phyloP scores from a whole-genome alignment of 2,113 vertebrate genomes.

The Pyxicephalus adspersus region DNA sequence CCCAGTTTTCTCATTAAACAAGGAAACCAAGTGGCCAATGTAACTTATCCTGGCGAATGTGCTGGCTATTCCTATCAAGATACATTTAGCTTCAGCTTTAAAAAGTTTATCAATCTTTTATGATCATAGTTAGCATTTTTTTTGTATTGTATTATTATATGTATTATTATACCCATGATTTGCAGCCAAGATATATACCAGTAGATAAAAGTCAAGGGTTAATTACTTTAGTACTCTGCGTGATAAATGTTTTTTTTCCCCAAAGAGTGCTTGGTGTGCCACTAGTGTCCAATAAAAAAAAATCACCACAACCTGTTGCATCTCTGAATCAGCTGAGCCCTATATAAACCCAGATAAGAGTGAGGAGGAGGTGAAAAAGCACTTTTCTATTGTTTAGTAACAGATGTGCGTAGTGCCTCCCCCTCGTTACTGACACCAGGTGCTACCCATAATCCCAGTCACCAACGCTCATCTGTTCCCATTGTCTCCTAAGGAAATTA shows the following conservation, averaged over 20 bases:
- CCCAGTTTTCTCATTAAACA: no score
- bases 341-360: neutral
- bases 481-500: constrained; percentile 79
- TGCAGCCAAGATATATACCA: no score
- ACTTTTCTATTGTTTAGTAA: constrained; percentile 70
- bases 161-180: no score
- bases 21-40: no score
- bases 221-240: constrained; percentile 4
- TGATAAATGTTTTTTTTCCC: neutral
- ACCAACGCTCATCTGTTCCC: constrained; percentile 75
- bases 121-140: no score
- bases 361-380: constrained; percentile 48
- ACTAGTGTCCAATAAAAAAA: neutral
- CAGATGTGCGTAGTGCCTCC: constrained; percentile 87
- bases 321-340: neutral
- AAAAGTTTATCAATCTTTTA: no score
- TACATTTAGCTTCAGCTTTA: no score
- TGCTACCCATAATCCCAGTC: constrained; percentile 84
- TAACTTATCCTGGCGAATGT: no score
- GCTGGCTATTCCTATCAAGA: no score
- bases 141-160: no score
- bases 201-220: no score
- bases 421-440: constrained; percentile 85
- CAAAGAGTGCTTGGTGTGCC: neutral
- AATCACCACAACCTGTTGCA: constrained; percentile 16